Evolutionary conservation across 2,888 invertebrate species (phyloP).

Genomic region (Ferdinandea cuprea): DNA sequence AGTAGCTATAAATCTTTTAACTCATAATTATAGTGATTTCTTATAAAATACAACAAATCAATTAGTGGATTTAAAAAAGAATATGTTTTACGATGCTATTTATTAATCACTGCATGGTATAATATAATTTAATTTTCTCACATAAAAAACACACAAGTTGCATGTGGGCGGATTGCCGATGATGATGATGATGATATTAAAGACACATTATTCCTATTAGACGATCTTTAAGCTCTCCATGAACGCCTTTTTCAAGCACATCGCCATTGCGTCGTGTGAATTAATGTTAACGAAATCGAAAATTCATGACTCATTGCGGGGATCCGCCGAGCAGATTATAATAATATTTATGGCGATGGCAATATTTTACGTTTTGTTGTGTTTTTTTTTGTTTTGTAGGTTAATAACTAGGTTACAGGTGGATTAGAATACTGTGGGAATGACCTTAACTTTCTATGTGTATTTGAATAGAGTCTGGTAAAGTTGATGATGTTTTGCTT

Average conservation of each 20-base stretch:
- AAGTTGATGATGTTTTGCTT: neutral
- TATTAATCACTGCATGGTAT: neutral
- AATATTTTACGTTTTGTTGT: neutral
- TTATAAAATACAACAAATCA: neutral
- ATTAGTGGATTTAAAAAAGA: neutral
- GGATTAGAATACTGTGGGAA: conserved; percentile 59
- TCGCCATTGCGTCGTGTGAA: neutral
- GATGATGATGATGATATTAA: neutral
- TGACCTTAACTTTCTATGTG: conserved; percentile 35
- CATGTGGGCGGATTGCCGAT: conserved; percentile 3
- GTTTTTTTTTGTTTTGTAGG: conserved; percentile 15
- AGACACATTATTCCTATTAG: neutral
- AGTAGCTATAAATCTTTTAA: neutral
- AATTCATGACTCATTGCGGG: neutral
- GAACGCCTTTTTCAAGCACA: neutral
- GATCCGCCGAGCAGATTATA: conserved; percentile 21
- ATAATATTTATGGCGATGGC: conserved; percentile 20
- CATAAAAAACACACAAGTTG: conserved; percentile 2
- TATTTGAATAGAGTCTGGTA: neutral
- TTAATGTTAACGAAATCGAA: neutral
- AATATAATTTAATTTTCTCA: neutral
- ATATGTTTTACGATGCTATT: neutral
- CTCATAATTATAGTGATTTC: neutral
- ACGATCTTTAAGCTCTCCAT: neutral
- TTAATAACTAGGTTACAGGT: conserved; percentile 59